phyloP scores from a whole-genome alignment of 1,140 invertebrate genomes.

The Pseudomyrmex concolor region DNA sequence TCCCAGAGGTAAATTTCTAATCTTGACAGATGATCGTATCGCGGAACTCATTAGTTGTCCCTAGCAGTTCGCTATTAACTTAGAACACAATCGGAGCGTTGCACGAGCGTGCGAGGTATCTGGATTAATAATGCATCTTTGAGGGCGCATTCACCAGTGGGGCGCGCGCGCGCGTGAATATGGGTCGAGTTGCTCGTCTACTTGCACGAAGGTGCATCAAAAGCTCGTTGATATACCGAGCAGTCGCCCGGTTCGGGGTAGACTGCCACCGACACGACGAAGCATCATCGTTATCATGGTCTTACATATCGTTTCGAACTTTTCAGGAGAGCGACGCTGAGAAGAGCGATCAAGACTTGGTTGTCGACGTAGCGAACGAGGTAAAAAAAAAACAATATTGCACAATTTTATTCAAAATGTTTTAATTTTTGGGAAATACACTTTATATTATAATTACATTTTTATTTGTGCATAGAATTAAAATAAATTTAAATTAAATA shows the following conservation, averaged over 20 bases:
- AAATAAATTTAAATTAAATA: no score
- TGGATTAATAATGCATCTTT: slow-evolving; percentile 73
- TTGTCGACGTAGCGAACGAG: slow-evolving; percentile 96
- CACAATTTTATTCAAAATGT: not conserved
- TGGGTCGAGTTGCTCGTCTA: slow-evolving; percentile 64
- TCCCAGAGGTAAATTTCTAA: no score
- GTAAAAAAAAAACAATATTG: slow-evolving; percentile 81
- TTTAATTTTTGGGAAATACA: not conserved
- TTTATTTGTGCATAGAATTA: not conserved
- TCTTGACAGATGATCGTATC: not conserved
- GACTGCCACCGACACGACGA: not conserved
- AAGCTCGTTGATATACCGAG: slow-evolving; percentile 36
- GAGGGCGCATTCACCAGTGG: slow-evolving; percentile 63
- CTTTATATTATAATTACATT: not conserved
- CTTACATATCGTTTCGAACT: slow-evolving; percentile 26
- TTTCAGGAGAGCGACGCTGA: slow-evolving; percentile 92
- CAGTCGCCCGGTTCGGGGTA: not conserved
- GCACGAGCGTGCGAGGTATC: slow-evolving; percentile 56
- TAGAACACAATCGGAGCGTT: slow-evolving; percentile 66
- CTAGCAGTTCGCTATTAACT: slow-evolving; percentile 70
- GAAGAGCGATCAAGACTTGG: slow-evolving; percentile 94
- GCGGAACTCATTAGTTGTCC: slow-evolving; percentile 47
- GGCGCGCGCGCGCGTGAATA: slow-evolving; percentile 34
- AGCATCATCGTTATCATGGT: slow-evolving; percentile 29
- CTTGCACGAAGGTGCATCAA: slow-evolving; percentile 41